Conservation (phyloP, 2,888 invertebrate species). For the Eucriotettix oculatus region DNA sequence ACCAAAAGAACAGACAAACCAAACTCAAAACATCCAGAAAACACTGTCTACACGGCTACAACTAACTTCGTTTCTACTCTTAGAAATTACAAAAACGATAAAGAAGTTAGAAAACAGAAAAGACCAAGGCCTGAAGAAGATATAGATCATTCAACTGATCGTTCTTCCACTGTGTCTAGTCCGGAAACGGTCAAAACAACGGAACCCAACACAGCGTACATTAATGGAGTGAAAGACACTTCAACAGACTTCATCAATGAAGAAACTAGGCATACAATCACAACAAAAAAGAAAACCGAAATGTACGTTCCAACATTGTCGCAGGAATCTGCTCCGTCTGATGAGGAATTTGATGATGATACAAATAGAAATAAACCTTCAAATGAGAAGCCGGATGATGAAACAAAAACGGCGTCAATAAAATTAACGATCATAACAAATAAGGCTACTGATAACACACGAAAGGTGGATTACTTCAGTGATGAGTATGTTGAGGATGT, state of each 20-base stretch:
- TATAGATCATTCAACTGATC: constrained; percentile 24
- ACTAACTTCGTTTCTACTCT: constrained; percentile 10
- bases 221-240: background rate
- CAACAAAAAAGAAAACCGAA: constrained; percentile 3
- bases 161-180: constrained; percentile 12
- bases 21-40: constrained; percentile 3
- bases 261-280: background rate
- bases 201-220: background rate
- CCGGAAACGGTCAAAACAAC: constrained; percentile 12
- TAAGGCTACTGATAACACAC: background rate
- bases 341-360: background rate
- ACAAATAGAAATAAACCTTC: background rate
- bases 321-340: background rate
- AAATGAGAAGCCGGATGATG: background rate
- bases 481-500: constrained; percentile 7
- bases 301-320: constrained; percentile 1
- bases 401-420: background rate
- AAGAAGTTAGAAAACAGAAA: constrained; percentile 22
- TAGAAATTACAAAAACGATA: constrained; percentile 11
- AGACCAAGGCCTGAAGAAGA: constrained; percentile 35
- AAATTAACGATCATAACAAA: background rate
- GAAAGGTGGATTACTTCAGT: constrained; percentile 2
- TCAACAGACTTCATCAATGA: background rate
- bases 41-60: constrained; percentile 12
- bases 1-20: background rate